Evolutionary conservation across 2,113 vertebrate species (phyloP), one percentile per base, ranked within the genome.

Genomic region (Thamnaconus septentrionalis): DNA sequence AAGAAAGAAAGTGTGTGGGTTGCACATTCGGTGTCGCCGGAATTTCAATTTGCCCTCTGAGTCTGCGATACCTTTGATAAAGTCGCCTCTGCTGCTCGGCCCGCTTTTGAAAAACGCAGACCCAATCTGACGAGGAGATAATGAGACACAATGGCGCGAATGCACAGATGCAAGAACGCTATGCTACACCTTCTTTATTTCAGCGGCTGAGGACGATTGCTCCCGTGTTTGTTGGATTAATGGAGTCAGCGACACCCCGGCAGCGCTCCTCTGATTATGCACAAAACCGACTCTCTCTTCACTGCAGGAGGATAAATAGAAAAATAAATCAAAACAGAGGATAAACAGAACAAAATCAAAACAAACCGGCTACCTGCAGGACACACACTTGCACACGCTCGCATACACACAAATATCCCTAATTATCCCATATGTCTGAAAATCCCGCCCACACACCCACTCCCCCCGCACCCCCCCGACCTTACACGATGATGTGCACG

Each of bases 191-290:
- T 48, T 39, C 56, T 66, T 58, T 58, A 64, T 76, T 73, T 66
- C 39, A 0, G 64, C 9, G 67, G 41, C 63, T 76, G 71, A 60
- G 48, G 71, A 75, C 67, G 66, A 77, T 57, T 8, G 58, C 58
- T 73, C 61, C 59, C 73, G 63, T 63, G 64, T 46, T 57, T 54
- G 10, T 62, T 54, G 84, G 73, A 84, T 87, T 83, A 82, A 90
- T 88, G 85, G 84, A 80, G 81, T 83, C 83, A 84, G 76, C 79
- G 70, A 56, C 70, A 77, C 78, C 83, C 69, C 5, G 18, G 57
- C 69, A 72, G 87, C 67, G 52, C 56, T 69, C 40, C 63, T 75
- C 73, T 83, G 80, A 84, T 85, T 73, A 75, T 81, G 83, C 68
- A 62, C 59, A 76, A 76, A 52, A 66, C 70, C 0, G 0, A 53